Conservation (phyloP, 2,113 vertebrate species). For the Ophthalmolycus amberensis region DNA sequence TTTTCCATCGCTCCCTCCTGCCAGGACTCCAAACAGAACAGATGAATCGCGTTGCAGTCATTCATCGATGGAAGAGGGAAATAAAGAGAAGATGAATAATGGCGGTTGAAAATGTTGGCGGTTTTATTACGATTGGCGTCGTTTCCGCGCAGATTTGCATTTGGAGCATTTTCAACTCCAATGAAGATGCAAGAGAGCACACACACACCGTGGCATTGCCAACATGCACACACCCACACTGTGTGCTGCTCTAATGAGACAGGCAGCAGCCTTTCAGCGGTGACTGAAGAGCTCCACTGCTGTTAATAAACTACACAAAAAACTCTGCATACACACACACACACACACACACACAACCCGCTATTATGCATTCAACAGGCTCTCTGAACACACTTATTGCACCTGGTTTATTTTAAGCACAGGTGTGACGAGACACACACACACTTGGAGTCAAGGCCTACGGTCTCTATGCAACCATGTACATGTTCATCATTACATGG, state of each 20-base stretch:
- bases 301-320: constrained; percentile 20
- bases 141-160: constrained; percentile 40
- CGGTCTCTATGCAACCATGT: neutral
- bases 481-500: neutral
- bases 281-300: constrained; percentile 14
- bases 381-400: neutral
- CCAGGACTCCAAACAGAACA: constrained; percentile 35
- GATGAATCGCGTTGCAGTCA: constrained; percentile 36
- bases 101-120: constrained; percentile 13
- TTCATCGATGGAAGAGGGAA: constrained; percentile 32
- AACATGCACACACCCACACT: neutral
- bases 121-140: constrained; percentile 41
- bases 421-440: neutral
- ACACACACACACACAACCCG: constrained; percentile 5
- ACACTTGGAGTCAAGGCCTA: neutral
- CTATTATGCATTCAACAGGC: constrained; percentile 4
- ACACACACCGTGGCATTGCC: neutral
- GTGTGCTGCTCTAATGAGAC: constrained; percentile 26
- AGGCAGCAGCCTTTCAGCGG: constrained; percentile 18
- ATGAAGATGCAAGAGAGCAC: constrained; percentile 35
- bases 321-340: neutral
- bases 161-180: constrained; percentile 35
- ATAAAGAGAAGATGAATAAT: constrained; percentile 51
- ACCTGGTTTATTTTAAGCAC: constrained; percentile 15
- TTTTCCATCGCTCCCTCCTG: constrained; percentile 29